Base-by-base conservation (phyloP, 1,140 invertebrate species). In the Pteromalus puparum region DNA sequence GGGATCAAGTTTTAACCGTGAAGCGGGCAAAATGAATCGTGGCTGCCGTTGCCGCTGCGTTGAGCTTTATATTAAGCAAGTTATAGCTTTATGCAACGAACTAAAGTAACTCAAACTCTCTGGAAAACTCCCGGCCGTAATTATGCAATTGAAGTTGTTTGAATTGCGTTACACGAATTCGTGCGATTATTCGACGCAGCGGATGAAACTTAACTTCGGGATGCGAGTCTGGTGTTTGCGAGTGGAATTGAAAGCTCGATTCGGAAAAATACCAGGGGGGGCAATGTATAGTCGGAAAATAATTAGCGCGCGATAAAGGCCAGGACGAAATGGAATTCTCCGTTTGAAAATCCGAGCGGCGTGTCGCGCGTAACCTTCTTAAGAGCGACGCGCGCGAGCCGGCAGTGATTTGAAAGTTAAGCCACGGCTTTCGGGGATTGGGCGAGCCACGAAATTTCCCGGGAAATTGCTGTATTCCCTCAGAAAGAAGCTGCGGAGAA, bases 331-430 rank as follows among this genome's bases (percentile, higher is more conserved):
- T 70, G 26, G 67, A 70, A 70, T 30, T 70, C 3, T 28, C 28
- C 67, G 2, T 70, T 28, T 70, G 24, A 12, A 70, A 70, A 70
- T 28, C 67, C 28, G 21, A 61, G 53, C 53, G 53, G 18, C 18
- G 53, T 18, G 53, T 53, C 15, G 48, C 13, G 48, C 15, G 67
- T 13, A 81, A 74, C 28, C 28, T 74, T 30, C 61, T 81, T 74
- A 81, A 81, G 70, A 73, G 72, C 21, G 46, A 53, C 48, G 48
- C 21, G 21, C 53, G 42, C 30, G 30, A 34, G 30, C 30, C 30
- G 3, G 53, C 81, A 76, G 73, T 82, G 81, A 82, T 82, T 82
- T 82, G 72, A 82, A 82, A 76, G 73, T 82, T 82, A 82, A 82
- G 81, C 80, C 30, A 18, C 10, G 72, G 80, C 81, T 82, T 82